Conservation (phyloP, 2,113 vertebrate genomes). For the Cephalopterus ornatus region DNA sequence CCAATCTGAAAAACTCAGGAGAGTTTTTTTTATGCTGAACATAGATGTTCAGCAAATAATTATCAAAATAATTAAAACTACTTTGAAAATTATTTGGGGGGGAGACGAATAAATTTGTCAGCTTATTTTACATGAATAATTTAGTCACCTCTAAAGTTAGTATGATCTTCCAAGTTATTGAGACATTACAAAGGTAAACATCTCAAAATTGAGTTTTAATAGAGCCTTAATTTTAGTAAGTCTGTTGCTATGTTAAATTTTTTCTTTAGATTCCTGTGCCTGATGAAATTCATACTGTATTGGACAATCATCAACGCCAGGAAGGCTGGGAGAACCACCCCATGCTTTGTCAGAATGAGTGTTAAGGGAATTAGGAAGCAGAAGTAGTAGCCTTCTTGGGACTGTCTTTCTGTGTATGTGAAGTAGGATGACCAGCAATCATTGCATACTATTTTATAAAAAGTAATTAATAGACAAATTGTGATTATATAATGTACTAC, state of each 20-base stretch:
- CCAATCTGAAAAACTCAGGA: neutral
- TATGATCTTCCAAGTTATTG: neutral
- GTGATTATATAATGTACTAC: neutral
- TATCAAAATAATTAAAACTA: neutral
- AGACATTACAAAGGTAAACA: neutral
- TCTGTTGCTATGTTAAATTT: neutral
- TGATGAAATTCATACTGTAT: neutral
- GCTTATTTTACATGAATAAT: neutral
- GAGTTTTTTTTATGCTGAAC: too few relatives aligned
- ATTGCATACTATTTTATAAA: neutral
- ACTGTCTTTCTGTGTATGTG: neutral
- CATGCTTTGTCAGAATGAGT: neutral
- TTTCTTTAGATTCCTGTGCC: neutral
- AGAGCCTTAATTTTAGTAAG: neutral
- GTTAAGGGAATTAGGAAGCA: neutral
- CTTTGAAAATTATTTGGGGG: neutral
- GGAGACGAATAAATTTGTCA: neutral
- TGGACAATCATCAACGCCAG: neutral
- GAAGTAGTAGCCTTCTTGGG: neutral
- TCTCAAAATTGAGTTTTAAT: neutral
- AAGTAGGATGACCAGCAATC: neutral
- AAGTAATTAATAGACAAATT: neutral
- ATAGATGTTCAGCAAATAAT: neutral
- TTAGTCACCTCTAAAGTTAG: neutral
- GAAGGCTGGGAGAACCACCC: neutral